A percentile compares a stretch with the other conserved stretches of the same genome.
Conservation (phyloP, 2,797 vertebrate genomes). For the Gallinago stenura region DNA sequence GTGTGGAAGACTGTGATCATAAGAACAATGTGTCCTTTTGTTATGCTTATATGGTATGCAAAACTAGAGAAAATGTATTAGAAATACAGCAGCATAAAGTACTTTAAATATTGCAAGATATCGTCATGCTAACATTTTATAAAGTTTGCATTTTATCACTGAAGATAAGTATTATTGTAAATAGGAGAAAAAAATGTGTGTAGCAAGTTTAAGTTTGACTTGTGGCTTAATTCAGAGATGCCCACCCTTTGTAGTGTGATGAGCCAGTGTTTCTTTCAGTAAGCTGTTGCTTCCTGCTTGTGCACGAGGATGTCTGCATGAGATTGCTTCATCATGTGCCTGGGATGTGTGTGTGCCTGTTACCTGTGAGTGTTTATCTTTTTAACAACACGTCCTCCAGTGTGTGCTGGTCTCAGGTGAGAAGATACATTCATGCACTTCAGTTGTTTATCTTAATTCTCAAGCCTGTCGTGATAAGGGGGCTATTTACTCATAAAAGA, state of each 20-base stretch:
- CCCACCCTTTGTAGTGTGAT: background rate
- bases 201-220: background rate
- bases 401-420: background rate
- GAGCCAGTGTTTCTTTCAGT: background rate
- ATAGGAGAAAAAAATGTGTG: background rate
- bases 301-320: background rate
- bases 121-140: rapidly evolving
- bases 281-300: background rate
- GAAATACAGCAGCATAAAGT: background rate
- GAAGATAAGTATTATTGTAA: background rate
- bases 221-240: background rate
- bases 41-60: background rate
- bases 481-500: background rate
- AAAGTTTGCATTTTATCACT: background rate
- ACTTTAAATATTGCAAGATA: background rate
- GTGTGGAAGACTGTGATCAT: conserved; percentile 49
- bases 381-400: background rate
- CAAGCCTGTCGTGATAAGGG: background rate
- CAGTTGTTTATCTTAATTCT: background rate
- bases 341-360: background rate
- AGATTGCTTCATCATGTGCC: background rate
- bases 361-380: background rate
- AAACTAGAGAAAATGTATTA: background rate
- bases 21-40: background rate
- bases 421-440: background rate